Evolutionary conservation across 2,113 vertebrate genomes (phyloP).

Genomic region (Trichechus manatus): DNA sequence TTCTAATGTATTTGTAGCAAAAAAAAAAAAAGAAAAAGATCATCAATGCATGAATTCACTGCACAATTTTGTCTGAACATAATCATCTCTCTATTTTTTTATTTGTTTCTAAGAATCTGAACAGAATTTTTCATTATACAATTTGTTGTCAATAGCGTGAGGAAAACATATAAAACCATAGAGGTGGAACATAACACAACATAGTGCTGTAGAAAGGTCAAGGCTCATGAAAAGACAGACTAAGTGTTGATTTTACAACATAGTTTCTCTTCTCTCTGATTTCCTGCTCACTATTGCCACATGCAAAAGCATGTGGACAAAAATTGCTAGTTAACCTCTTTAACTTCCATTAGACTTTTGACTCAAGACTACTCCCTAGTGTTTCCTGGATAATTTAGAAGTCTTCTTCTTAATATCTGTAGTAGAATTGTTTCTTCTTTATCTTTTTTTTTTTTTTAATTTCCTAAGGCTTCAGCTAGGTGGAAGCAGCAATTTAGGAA

Average conservation of each 20-base stretch:
- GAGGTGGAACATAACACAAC: not conserved
- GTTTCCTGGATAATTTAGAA: conserved; percentile 40
- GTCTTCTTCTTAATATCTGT: not conserved
- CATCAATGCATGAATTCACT: not conserved
- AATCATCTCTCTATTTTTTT: not conserved
- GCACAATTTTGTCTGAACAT: not conserved
- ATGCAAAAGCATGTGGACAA: not conserved
- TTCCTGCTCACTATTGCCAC: not conserved
- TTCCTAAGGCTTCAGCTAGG: conserved; percentile 34
- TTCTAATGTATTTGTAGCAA: not conserved
- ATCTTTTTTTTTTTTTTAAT: not conserved
- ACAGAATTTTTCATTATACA: not conserved
- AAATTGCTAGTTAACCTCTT: conserved; percentile 2
- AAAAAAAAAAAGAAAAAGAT: not conserved
- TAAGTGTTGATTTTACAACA: not conserved
- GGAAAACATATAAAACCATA: not conserved
- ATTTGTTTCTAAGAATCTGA: not conserved
- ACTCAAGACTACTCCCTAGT: not conserved
- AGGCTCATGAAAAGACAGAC: not conserved
- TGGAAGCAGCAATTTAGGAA: not conserved
- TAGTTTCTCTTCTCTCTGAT: not conserved
- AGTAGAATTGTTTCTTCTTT: not conserved
- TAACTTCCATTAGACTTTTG: not conserved
- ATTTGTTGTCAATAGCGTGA: not conserved
- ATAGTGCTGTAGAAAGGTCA: not conserved